These are phyloP conservation scores for Corvus moneduloides DNA, from an alignment of 2,113 vertebrate genomes.

Conservation along the genomic window DNA sequence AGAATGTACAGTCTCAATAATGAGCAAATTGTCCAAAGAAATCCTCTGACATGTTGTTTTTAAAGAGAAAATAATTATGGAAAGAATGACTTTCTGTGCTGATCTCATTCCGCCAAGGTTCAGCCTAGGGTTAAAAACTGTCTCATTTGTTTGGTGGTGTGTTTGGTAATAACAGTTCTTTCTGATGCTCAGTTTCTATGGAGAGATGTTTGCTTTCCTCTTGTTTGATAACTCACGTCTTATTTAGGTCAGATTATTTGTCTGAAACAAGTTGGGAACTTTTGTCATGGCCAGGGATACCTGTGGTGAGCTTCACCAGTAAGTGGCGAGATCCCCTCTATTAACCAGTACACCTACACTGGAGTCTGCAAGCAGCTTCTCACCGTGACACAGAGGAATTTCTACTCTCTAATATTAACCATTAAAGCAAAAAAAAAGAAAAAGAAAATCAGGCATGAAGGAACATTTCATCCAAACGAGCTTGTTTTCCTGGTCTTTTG, in stretches of 20 bases:
- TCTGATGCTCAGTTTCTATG: not conserved
- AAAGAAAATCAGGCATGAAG: not conserved
- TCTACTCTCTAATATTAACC: not conserved
- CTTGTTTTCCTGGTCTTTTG: slow-evolving; percentile 55
- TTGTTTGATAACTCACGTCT: not conserved
- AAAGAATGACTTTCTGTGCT: not conserved
- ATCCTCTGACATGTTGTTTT: not conserved
- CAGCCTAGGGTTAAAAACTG: not conserved
- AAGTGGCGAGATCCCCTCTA: not conserved
- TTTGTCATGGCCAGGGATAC: not conserved
- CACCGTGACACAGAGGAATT: not conserved
- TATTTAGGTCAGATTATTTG: not conserved
- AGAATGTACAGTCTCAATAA: not conserved
- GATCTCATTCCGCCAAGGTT: not conserved
- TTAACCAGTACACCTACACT: not conserved
- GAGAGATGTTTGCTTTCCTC: not conserved
- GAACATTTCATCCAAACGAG: slow-evolving; percentile 17
- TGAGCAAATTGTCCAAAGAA: not conserved
- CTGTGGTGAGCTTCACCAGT: not conserved
- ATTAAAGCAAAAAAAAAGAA: not conserved
- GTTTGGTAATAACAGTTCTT: not conserved
- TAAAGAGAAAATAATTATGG: not conserved
- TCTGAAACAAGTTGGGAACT: not conserved
- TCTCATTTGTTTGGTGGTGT: not conserved
- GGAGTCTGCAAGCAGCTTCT: not conserved